Conservation (phyloP, 2,797 vertebrate species). For the Cygnus olor region DNA sequence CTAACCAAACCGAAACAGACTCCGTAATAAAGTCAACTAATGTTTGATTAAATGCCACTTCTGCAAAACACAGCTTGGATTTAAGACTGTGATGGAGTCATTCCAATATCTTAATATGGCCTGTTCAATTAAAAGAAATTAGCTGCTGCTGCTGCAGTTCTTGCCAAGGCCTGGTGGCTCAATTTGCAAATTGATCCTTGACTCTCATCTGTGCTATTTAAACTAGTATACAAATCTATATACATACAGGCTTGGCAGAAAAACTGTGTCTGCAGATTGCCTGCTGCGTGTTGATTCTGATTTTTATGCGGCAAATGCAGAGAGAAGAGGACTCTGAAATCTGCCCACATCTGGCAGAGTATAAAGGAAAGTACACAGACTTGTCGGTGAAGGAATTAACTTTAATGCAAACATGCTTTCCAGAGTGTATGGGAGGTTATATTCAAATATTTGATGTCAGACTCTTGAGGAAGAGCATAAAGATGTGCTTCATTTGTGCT, state of each 20-base stretch:
- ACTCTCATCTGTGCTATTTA: constrained; percentile 39
- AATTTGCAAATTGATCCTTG: constrained; percentile 68
- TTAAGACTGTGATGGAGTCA: constrained; percentile 48
- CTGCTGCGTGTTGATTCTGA: neutral
- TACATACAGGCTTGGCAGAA: constrained; percentile 19
- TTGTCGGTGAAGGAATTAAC: neutral
- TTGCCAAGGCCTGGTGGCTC: constrained; percentile 58
- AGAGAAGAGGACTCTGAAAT: neutral
- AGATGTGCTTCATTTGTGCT: neutral
- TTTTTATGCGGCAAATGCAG: neutral
- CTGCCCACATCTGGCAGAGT: neutral
- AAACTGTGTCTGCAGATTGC: neutral
- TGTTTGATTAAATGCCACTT: constrained; percentile 72
- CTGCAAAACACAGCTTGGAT: constrained; percentile 63
- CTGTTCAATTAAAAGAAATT: constrained; percentile 71
- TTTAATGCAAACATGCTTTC: neutral
- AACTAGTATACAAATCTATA: constrained; percentile 31
- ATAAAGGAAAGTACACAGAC: neutral
- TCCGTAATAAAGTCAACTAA: constrained; percentile 68
- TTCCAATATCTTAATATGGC: constrained; percentile 67
- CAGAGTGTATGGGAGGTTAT: neutral
- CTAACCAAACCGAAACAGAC: constrained; percentile 58
- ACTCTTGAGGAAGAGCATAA: neutral
- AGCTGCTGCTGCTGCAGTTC: constrained; percentile 57
- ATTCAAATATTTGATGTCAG: neutral